Percentiles rank a stretch among this genome's conserved stretches.
phyloP scores from a whole-genome alignment of 2,797 vertebrate species.

The Gila robusta region DNA sequence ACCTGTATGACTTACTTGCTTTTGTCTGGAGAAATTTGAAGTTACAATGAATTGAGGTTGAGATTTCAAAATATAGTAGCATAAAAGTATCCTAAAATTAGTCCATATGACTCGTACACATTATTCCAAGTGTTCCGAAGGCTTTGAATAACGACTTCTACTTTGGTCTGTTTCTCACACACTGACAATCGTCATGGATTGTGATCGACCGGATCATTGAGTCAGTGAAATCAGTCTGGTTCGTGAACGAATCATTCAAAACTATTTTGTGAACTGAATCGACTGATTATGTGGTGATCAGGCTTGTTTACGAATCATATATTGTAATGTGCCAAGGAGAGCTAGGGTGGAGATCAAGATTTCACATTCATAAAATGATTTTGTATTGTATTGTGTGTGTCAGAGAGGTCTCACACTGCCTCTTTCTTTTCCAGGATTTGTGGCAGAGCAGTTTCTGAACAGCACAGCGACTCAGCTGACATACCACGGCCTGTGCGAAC shows the following conservation, averaged over 20 bases:
- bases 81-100: not conserved
- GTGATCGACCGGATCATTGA: not conserved
- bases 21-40: not conserved
- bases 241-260: not conserved
- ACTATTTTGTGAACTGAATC: not conserved
- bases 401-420: not conserved
- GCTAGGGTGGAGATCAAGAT: not conserved
- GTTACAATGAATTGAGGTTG: not conserved
- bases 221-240: not conserved
- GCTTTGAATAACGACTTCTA: not conserved
- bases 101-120: not conserved
- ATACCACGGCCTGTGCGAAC: slow-evolving; percentile 95
- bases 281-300: not conserved
- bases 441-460: slow-evolving; percentile 96
- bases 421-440: slow-evolving; percentile 82
- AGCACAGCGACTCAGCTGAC: slow-evolving; percentile 97
- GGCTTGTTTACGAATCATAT: not conserved
- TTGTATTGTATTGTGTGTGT: not conserved
- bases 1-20: not conserved
- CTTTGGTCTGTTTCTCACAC: no score
- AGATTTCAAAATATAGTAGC: not conserved
- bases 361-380: not conserved
- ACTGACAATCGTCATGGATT: no score
- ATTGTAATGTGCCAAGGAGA: not conserved
- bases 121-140: not conserved